Percentiles rank a stretch among this genome's conserved stretches.
Evolutionary conservation across 2,113 vertebrate genomes (phyloP).

Genomic region (Fregata magnificens): DNA sequence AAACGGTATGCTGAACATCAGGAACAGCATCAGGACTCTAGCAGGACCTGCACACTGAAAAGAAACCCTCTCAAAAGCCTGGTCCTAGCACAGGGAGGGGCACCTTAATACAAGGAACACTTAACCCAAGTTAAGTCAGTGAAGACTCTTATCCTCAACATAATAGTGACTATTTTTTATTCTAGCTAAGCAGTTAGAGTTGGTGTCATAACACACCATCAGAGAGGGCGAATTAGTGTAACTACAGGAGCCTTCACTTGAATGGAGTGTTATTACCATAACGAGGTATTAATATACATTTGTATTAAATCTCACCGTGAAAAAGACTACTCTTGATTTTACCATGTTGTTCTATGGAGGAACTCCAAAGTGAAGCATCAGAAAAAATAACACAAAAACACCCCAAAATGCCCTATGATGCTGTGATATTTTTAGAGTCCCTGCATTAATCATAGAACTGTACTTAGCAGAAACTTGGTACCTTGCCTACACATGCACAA

Average conservation of each 20-base stretch:
- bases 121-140: not conserved
- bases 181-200: not conserved
- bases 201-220: slow-evolving; percentile 2
- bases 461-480: slow-evolving; percentile 16
- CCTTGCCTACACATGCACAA: slow-evolving; percentile 22
- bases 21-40: not conserved
- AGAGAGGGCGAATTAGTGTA: slow-evolving; percentile 46
- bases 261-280: not conserved
- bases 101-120: not conserved
- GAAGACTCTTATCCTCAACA: not conserved
- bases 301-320: not conserved
- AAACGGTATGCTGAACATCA: not conserved
- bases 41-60: not conserved
- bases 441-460: not conserved
- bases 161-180: not conserved
- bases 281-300: not conserved
- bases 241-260: slow-evolving; percentile 11
- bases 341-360: not conserved
- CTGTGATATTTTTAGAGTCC: not conserved
- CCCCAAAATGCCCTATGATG: not conserved
- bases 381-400: not conserved
- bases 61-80: not conserved
- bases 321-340: not conserved
- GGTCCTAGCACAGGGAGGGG: not conserved
- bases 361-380: not conserved